Percentiles rank a stretch among this genome's conserved stretches.
Conservation (phyloP, 53 echinoderm and acorn worm species). For the Temnopleurus reevesii region DNA sequence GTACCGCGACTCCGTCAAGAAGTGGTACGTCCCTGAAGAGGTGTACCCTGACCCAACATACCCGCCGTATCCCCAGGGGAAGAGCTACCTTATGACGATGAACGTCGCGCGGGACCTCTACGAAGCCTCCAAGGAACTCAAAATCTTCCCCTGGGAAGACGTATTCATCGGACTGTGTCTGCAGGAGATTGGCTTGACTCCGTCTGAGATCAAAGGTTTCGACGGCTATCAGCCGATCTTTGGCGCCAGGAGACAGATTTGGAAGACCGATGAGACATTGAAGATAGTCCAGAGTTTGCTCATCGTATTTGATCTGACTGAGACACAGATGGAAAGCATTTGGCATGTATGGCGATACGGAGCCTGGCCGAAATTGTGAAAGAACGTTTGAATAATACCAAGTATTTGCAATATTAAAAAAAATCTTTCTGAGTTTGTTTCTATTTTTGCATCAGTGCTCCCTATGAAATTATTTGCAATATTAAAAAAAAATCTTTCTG, state of each 20-base stretch:
- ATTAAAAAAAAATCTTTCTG: too few relatives aligned
- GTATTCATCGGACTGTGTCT: conserved; percentile 71
- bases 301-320: conserved; percentile 27
- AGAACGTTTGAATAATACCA: too few relatives aligned
- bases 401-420: too few relatives aligned
- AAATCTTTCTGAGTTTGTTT: too few relatives aligned
- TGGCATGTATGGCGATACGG: conserved; percentile 22
- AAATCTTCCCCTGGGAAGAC: conserved; percentile 78
- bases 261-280: background rate
- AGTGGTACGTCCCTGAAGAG: conserved; percentile 66
- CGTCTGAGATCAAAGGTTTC: conserved; percentile 10
- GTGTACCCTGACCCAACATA: conserved; percentile 65
- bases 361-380: background rate
- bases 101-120: conserved; percentile 61
- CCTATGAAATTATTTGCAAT: too few relatives aligned
- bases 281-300: background rate
- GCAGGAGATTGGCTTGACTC: conserved; percentile 29
- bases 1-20: conserved; percentile 60
- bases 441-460: too few relatives aligned
- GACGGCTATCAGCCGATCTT: background rate
- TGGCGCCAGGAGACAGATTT: background rate
- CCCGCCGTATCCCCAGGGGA: conserved; percentile 73
- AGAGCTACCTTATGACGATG: conserved; percentile 70
- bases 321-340: conserved; percentile 1
- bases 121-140: conserved; percentile 32